Evolutionary conservation across 2,797 vertebrate species (phyloP).

Genomic region (Gambusia yucatana): DNA sequence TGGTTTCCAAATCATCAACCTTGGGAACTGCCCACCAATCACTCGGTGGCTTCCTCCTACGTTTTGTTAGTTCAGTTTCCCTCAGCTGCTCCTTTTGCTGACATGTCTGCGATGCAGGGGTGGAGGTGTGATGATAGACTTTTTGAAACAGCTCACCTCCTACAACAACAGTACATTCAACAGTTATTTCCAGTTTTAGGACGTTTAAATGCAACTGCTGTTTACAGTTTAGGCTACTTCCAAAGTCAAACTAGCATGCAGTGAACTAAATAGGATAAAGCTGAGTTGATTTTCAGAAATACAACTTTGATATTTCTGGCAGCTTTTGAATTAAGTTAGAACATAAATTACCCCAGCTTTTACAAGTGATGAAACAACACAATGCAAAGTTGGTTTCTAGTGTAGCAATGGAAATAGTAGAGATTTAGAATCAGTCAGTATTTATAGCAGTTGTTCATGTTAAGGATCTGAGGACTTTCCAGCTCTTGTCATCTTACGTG

Average conservation of each 20-base stretch:
- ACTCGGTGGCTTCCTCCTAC: conserved; percentile 44
- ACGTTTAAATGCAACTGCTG: background rate
- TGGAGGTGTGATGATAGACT: conserved; percentile 30
- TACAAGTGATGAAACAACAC: background rate
- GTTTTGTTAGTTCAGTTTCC: conserved; percentile 9
- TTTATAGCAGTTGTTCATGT: background rate
- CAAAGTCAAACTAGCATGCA: background rate
- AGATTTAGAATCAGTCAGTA: background rate
- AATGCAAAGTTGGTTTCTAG: background rate
- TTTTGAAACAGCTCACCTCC: conserved; percentile 57
- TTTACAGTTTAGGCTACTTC: background rate
- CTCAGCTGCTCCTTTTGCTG: background rate
- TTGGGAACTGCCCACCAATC: conserved; percentile 58
- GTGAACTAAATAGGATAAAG: background rate
- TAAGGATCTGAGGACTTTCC: background rate
- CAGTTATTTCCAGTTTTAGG: background rate
- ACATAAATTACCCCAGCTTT: background rate
- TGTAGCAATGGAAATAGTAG: background rate
- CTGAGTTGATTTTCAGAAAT: background rate
- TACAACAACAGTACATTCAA: conserved; percentile 43
- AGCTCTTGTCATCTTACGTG: conserved; percentile 51
- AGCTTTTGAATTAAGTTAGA: background rate
- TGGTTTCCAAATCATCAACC: conserved; percentile 8
- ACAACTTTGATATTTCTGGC: background rate
- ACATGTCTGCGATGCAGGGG: background rate